Evolutionary conservation across 2,888 invertebrate species (phyloP), one percentile per base, ranked within the genome.

Genomic region (Troides aeacus): DNA sequence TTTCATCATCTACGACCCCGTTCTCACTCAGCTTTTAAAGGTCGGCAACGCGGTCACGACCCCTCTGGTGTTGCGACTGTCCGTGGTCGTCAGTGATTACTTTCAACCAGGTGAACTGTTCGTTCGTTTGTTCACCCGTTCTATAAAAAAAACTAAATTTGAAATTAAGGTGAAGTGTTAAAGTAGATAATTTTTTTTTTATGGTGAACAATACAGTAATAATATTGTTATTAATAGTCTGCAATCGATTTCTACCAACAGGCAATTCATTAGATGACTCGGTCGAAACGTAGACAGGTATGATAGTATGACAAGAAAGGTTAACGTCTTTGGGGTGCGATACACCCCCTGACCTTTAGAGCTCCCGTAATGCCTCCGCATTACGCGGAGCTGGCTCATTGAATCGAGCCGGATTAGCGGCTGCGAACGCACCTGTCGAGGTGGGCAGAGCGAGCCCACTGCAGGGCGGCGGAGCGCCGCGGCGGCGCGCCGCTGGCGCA

Each of bases 291-390:
- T 63, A 73, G 73, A 75, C 81, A 82, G 82, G 80, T 79, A 78
- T 71, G 73, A 81, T 77, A 78, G 46, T 57, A 59, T 46, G 63
- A 50, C 78, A 79, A 72, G 68, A 76, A 75, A 76, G 76, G 75
- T 76, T 76, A 75, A 72, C 74, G 68, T 71, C 70, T 67, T 73
- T 70, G 72, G 76, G 64, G 74, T 71, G 70, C 72, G 69, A 74
- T 75, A 76, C 77, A 81, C 74, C 84, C 85, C 83, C 76, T 85
- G 84, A 87, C 88, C 87, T 88, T 88, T 87, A 80, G 71, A 77
- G 77, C 74, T 77, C 81, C 82, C 81, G 82, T 80, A 82, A 81
- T 81, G 84, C 79, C 80, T 77, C 81, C 81, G 84, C 84, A 82
- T 83, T 80, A 82, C 78, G 80, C 80, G 80, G 77, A 78, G 79